Base-by-base conservation (phyloP, 1,140 invertebrate species). In the Trissolcus basalis region DNA sequence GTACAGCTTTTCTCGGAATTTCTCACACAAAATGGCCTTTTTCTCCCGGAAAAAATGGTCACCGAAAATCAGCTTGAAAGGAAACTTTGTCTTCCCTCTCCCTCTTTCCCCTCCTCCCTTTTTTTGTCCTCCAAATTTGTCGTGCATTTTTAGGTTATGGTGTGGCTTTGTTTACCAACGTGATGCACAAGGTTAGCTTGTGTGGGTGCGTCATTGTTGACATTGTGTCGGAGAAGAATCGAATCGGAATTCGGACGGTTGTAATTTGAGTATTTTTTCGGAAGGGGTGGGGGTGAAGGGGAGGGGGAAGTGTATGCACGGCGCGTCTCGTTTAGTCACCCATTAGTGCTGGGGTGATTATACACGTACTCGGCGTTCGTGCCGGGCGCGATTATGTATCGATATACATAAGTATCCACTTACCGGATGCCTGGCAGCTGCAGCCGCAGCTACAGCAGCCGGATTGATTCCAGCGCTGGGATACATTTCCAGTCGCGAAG, bases 381-480 rank as follows among this genome's bases (percentile, higher is more conserved):
- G 71, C 49, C 45, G 55, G 50, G 16, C 56, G 61, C 60, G 71
- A 79, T 68, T 79, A 69, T 72, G 53, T 76, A 76, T 76, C 61
- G 50, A 72, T 70, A 63, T 78, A 74, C 68, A 67, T 59, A 71
- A 72, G 73, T 80, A 80, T 82, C 60, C 76, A 85, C 90, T 90
- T 85, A 91, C 90, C 88, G 90, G 90, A 88, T 91, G 90, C 76
- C 90, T 88, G 33, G 90, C 90, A 83, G 89, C 90, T 73, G 90
- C 90, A 48, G 89, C 90, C 61, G 90, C 90, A 63, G 90, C 90
- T 78, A 90, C 90, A 59, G 90, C 90, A 79, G 90, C 90, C 71
- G 90, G 90, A 81, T 91, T 91, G 85, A 91, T 91, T 87, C 90
- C 90, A 82, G 90, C 89, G 85, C 89, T 90, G 27, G 90, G 90